Conservation (phyloP, 2,888 invertebrate species). For the Phaedon cochleariae region DNA sequence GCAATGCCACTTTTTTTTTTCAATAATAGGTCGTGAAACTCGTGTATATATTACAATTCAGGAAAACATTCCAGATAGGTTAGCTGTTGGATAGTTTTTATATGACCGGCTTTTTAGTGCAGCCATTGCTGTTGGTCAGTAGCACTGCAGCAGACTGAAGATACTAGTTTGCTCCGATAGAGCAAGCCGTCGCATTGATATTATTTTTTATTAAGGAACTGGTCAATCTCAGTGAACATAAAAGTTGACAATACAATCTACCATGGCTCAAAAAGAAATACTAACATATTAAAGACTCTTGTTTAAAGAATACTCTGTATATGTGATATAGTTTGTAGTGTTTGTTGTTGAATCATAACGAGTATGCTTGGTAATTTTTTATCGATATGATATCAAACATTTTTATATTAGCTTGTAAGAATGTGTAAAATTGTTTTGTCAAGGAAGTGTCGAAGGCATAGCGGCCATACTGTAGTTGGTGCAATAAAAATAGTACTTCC, state of each 20-base stretch:
- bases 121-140: too few relatives aligned
- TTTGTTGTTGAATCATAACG: constrained; percentile 44
- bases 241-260: constrained; percentile 52
- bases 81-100: too few relatives aligned
- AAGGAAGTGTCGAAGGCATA: not conserved
- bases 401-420: constrained; percentile 29
- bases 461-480: not conserved
- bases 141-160: too few relatives aligned
- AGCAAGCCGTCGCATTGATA: too few relatives aligned
- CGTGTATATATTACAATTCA: too few relatives aligned
- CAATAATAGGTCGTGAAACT: too few relatives aligned
- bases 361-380: constrained; percentile 43
- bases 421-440: constrained; percentile 20
- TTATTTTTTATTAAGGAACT: too few relatives aligned
- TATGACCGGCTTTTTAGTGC: too few relatives aligned
- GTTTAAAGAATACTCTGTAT: constrained; percentile 54
- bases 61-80: too few relatives aligned
- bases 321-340: constrained; percentile 56
- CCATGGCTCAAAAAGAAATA: constrained; percentile 44
- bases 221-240: constrained; percentile 22
- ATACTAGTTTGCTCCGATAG: too few relatives aligned
- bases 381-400: constrained; percentile 29
- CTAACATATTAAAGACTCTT: constrained; percentile 45
- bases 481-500: not conserved
- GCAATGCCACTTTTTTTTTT: too few relatives aligned